A percentile compares a stretch with the other conserved stretches of the same genome.
phyloP scores from a whole-genome alignment of 2,113 vertebrate genomes.

The Colinus virginianus region DNA sequence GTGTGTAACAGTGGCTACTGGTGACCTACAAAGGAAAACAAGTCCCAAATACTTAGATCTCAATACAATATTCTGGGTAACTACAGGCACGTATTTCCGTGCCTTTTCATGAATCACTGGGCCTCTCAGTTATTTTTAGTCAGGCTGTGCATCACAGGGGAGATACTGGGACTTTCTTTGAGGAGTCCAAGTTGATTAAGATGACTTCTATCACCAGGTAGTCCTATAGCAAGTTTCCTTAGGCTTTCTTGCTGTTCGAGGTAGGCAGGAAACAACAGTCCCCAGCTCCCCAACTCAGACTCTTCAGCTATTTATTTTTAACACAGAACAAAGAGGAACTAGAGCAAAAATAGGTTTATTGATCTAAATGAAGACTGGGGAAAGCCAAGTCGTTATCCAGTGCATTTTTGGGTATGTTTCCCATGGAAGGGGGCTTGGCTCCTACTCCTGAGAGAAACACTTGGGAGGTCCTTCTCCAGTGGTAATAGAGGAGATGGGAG shows the following conservation, averaged over 20 bases:
- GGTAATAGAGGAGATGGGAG: background rate
- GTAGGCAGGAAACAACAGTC: background rate
- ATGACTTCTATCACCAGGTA: background rate
- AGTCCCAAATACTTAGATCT: background rate
- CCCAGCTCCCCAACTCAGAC: background rate
- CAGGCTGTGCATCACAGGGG: background rate
- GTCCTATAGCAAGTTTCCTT: background rate
- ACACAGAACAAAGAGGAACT: background rate
- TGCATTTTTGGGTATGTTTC: background rate
- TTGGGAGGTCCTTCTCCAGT: background rate
- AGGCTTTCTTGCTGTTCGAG: background rate
- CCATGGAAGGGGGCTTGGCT: background rate
- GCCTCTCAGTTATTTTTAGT: background rate
- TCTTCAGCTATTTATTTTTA: background rate
- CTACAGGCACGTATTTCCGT: background rate
- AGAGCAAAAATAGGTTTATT: background rate
- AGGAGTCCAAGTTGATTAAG: background rate
- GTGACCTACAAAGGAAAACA: background rate
- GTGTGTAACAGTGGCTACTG: accelerated
- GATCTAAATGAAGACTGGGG: background rate
- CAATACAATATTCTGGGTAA: background rate
- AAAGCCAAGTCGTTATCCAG: background rate
- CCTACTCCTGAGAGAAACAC: background rate
- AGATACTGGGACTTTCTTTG: background rate
- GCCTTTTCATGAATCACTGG: background rate